Evolutionary conservation across 2,113 vertebrate species (phyloP).

Genomic region (human (Homo sapiens)): DNA sequence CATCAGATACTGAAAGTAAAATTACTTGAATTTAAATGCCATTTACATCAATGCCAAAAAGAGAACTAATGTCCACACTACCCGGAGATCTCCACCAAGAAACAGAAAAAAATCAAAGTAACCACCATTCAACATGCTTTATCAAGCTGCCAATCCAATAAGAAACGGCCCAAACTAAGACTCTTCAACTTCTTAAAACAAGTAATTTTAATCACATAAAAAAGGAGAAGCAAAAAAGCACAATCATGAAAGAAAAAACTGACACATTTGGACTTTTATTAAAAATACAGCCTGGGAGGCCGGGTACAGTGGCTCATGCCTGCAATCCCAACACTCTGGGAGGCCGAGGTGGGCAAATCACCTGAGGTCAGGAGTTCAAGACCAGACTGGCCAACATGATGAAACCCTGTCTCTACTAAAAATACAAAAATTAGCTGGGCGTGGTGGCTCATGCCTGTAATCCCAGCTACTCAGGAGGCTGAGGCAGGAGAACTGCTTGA

Average conservation of each 20-base stretch:
- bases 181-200: background rate
- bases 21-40: background rate
- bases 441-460: too few species aligned
- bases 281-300: background rate
- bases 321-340: too few species aligned
- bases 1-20: background rate
- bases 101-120: background rate
- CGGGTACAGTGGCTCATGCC: too few species aligned
- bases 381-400: too few species aligned
- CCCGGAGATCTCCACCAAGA: background rate
- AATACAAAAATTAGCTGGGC: too few species aligned
- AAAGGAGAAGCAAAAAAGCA: background rate
- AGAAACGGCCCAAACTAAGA: background rate
- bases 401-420: too few species aligned
- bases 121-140: background rate
- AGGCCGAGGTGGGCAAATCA: too few species aligned
- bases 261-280: background rate
- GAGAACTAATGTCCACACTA: background rate
- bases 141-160: background rate
- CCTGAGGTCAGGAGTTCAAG: too few species aligned
- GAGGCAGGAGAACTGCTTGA: too few species aligned
- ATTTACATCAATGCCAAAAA: background rate
- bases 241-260: background rate
- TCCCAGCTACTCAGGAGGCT: too few species aligned
- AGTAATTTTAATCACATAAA: background rate